phyloP scores from a whole-genome alignment of 2,113 vertebrate genomes.

The Myodes glareolus region DNA sequence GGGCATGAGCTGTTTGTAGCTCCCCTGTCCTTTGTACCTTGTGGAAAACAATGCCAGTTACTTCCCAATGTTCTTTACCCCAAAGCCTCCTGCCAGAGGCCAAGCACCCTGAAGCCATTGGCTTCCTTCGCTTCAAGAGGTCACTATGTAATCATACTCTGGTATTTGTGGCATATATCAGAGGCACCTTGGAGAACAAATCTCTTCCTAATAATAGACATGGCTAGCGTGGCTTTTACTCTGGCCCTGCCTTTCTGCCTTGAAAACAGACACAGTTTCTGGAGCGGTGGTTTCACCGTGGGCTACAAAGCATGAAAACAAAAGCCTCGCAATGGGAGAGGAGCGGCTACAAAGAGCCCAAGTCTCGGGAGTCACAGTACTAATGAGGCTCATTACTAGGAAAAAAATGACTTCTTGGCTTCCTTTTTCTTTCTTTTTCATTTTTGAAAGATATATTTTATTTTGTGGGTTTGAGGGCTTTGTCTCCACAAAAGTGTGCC shows the following conservation, averaged over 20 bases:
- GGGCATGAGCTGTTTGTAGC: neutral
- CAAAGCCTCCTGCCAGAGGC: neutral
- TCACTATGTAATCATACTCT: neutral
- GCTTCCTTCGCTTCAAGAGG: neutral
- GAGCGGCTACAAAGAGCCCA: neutral
- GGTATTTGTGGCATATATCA: neutral
- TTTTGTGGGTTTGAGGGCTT: neutral
- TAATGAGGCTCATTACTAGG: neutral
- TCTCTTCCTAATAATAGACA: slow-evolving; percentile 32
- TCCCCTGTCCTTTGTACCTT: neutral
- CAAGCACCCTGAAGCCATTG: neutral
- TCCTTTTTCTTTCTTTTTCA: neutral
- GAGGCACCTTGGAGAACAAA: neutral
- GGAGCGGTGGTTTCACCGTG: neutral
- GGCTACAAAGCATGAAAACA: slow-evolving; percentile 20
- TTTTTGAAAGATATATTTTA: neutral
- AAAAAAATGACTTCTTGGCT: neutral
- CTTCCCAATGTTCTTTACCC: neutral
- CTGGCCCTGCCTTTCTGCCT: neutral
- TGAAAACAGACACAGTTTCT: slow-evolving; percentile 3
- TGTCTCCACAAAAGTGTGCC: neutral
- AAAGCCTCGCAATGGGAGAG: neutral
- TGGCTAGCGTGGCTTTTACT: neutral
- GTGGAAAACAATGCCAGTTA: slow-evolving; percentile 5
- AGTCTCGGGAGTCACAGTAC: neutral